Evolutionary conservation across 2,888 invertebrate species (phyloP), one percentile per base, ranked within the genome.

Genomic region (Autographa pulchrina): DNA sequence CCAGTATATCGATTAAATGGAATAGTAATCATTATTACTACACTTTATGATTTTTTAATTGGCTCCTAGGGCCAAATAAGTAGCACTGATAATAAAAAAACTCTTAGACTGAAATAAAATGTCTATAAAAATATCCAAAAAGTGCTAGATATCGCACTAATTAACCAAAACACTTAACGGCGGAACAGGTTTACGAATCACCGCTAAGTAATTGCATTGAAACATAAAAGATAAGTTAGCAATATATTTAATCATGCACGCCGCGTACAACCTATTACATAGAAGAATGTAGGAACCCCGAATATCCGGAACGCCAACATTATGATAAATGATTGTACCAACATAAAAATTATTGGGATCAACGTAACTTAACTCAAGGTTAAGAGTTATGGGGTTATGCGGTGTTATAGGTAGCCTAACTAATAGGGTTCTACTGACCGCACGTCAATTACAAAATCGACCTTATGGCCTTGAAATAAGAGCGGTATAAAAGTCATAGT

Each of bases 271-370:
- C 69, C 75, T 62, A 68, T 67, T 68, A 80, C 69, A 63, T 75
- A 82, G 67, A 68, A 20, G 54, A 56, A 56, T 56, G 11, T 56
- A 56, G 54, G 73, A 58, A 66, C 65, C 68, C 74, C 60, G 75
- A 77, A 75, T 81, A 80, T 78, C 80, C 78, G 83, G 72, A 72
- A 61, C 65, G 77, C 65, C 68, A 75, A 83, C 79, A 74, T 78
- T 84, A 77, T 84, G 84, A 84, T 83, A 83, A 83, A 84, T 82
- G 72, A 78, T 74, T 82, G 72, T 62, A 63, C 72, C 79, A 64
- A 75, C 66, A 66, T 75, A 81, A 77, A 82, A 78, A 77, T 41
- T 74, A 84, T 84, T 77, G 79, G 77, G 77, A 79, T 74, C 81
- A 81, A 84, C 74, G 76, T 76, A 75, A 70, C 77, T 66, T 76